Conservation (phyloP, 2,797 vertebrate genomes). For the Hoplostethus atlanticus region DNA sequence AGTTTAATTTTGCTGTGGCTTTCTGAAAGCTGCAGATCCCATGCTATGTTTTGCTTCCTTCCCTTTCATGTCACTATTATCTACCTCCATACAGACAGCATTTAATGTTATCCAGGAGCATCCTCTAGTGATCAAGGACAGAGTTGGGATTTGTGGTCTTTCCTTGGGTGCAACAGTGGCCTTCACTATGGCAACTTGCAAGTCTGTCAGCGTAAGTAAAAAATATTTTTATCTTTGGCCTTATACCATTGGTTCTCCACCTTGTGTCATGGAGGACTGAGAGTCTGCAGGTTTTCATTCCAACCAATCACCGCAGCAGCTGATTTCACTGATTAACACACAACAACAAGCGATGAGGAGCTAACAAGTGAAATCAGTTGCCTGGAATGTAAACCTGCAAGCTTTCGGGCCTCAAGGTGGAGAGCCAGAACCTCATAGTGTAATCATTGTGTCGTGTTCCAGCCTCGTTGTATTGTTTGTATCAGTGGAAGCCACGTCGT, state of each 20-base stretch:
- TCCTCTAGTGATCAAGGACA: constrained; percentile 71
- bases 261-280: no score
- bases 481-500: constrained; percentile 64
- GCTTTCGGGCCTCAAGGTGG: background rate
- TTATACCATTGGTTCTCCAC: no score
- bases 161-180: constrained; percentile 68
- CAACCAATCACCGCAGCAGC: no score
- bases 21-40: no score
- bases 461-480: constrained; percentile 80
- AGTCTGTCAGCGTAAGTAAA: constrained; percentile 51
- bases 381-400: background rate
- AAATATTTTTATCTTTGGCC: no score
- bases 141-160: constrained; percentile 76
- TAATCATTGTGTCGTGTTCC: constrained; percentile 22
- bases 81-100: constrained; percentile 60
- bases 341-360: no score
- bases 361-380: no score
- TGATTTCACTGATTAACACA: no score
- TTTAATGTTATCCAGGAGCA: constrained; percentile 74
- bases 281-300: no score
- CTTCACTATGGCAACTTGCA: constrained; percentile 53
- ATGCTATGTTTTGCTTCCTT: background rate
- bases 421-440: background rate
- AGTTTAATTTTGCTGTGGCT: no score
- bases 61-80: background rate